Base-by-base conservation (phyloP, 2,797 vertebrate species). In the Gymnoscopelus microlampas region DNA sequence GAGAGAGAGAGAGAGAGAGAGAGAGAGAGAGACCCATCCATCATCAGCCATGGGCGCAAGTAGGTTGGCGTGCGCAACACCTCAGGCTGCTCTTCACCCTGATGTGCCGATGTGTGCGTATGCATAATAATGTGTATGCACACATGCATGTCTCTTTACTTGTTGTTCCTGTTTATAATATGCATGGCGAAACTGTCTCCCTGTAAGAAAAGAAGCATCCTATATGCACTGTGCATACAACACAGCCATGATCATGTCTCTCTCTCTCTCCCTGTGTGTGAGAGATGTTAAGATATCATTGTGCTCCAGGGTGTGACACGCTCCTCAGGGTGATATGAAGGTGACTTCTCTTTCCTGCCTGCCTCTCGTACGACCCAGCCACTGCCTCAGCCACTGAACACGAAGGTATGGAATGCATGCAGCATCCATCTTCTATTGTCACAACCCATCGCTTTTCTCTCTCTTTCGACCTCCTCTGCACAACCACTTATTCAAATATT, bases 11-110 rank as follows among this genome's bases (percentile, higher is more conserved):
- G 77, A 71, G 60, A 60, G 70, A 54, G 68, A 60, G 32, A 66
- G 53, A 70, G 60, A 39, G 15, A 57, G 63, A 32, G 9, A 60
- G 85, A 80, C 62, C 76, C 82, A 80, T 81, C 71, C 75, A 78
- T 87, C 80, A 84, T 68, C 58, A 77, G 64, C 47, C 67, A 56
- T 57, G 66, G 82, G 72, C 59, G 47, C 60, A 78, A 71, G 71
- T 54, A 59, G 60, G 12, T 26, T 50, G 53, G 60, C 9, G 8
- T 26, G 35, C 19, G 55, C 35, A 63, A 48, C 29, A 29, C 48
- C 49, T 49, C 49, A 47, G 55, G 56, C 13, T 51, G 24, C 63
- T 44, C 63, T 6, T 5, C 53, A 8, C 53, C 51, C 51, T 15
- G 51, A n/a, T 54, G 53, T 54, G 53, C 7, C 10, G 39, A 44